These are phyloP conservation scores for Margaritifera margaritifera DNA, from an alignment of 2,888 invertebrate genomes.

Conservation along the genomic window DNA sequence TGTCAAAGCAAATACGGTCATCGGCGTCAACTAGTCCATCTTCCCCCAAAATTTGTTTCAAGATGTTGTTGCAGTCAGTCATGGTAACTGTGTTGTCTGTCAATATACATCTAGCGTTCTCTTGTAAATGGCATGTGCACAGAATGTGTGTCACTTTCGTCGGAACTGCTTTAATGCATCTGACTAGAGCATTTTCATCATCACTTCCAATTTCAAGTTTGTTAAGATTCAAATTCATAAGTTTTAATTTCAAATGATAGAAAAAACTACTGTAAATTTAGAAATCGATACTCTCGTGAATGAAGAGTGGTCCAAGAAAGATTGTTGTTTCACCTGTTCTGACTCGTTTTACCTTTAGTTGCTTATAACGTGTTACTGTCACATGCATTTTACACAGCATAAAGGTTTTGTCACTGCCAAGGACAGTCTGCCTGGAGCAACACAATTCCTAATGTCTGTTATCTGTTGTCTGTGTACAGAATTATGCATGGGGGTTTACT, in stretches of 20 bases:
- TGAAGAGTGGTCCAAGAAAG: conserved; percentile 15
- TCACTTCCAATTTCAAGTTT: too few relatives aligned
- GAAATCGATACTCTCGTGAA: conserved; percentile 17
- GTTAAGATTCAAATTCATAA: not conserved
- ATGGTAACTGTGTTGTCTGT: too few relatives aligned
- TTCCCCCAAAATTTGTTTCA: too few relatives aligned
- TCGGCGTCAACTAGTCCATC: too few relatives aligned
- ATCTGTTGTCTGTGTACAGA: conserved; percentile 12
- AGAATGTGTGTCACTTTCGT: too few relatives aligned
- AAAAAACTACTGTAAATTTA: conserved; percentile 12
- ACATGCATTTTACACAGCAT: conserved; percentile 12
- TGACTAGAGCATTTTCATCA: too few relatives aligned
- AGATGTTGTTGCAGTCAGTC: too few relatives aligned
- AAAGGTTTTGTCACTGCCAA: conserved; percentile 12
- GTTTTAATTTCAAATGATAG: conserved; percentile 9
- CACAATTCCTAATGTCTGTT: conserved; percentile 13
- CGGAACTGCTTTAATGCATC: too few relatives aligned
- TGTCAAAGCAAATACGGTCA: too few relatives aligned
- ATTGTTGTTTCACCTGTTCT: conserved; percentile 1
- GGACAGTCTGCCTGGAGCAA: conserved; percentile 10
- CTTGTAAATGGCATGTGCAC: too few relatives aligned
- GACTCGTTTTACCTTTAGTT: conserved; percentile 3
- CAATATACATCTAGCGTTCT: too few relatives aligned
- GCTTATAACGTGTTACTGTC: conserved; percentile 10
- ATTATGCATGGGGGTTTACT: conserved; percentile 12